Conservation (phyloP, 1,140 invertebrate genomes). For the Bombus fervidus region DNA sequence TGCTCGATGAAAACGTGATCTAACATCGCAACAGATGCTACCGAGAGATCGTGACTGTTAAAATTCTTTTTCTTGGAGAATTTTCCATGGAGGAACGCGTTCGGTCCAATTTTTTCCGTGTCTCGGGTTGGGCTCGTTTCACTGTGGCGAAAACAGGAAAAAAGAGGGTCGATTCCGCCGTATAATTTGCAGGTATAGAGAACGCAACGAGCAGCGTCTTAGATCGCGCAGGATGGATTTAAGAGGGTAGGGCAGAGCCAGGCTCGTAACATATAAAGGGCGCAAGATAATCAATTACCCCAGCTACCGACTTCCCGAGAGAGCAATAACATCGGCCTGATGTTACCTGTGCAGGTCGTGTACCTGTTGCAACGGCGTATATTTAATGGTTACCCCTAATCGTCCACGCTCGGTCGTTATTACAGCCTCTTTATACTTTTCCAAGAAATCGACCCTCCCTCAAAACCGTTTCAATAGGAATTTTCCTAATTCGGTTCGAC, state of each 20-base stretch:
- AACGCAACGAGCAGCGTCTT: conserved; percentile 60
- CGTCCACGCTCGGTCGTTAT: conserved; percentile 61
- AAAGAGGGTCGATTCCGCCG: conserved; percentile 58
- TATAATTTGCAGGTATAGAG: conserved; percentile 68
- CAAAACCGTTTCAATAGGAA: conserved; percentile 13
- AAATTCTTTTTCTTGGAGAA: not conserved
- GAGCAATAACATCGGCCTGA: conserved; percentile 67
- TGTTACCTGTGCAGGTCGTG: conserved; percentile 58
- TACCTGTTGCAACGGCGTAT: conserved; percentile 67
- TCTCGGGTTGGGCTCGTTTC: not conserved
- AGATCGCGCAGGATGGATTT: conserved; percentile 67
- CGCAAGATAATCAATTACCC: conserved; percentile 79
- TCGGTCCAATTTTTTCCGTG: conserved; percentile 2
- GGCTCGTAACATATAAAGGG: conserved; percentile 68
- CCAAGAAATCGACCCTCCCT: conserved; percentile 20
- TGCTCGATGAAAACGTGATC: not conserved
- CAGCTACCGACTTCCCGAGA: conserved; percentile 72
- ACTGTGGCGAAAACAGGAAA: conserved; percentile 6
- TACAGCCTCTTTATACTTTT: conserved; percentile 40
- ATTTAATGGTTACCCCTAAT: conserved; percentile 71
- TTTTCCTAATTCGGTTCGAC: conserved; percentile 22
- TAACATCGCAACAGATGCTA: not conserved
- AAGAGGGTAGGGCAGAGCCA: conserved; percentile 57
- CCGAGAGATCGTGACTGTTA: not conserved
- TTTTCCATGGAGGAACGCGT: not conserved